phyloP scores from a whole-genome alignment of 2,888 invertebrate species.

The Thelaira solivaga region DNA sequence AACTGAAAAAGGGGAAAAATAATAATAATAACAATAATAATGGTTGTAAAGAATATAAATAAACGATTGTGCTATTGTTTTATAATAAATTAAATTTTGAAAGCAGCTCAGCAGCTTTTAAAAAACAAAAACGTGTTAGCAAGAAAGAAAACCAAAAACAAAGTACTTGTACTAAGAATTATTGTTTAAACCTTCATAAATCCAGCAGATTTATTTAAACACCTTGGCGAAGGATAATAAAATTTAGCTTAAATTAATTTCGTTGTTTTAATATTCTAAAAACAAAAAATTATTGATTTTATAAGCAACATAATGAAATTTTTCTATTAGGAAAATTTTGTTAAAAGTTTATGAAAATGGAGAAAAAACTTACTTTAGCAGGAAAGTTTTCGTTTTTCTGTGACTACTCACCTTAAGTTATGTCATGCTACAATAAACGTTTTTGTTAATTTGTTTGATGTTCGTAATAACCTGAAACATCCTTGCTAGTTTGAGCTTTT shows the following conservation, averaged over 20 bases:
- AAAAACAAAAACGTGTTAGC: too few relatives aligned
- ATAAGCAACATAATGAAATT: too few relatives aligned
- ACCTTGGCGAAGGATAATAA: constrained; percentile 5
- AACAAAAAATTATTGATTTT: constrained; percentile 20
- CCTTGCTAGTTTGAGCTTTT: too few relatives aligned
- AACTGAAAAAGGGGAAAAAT: not conserved
- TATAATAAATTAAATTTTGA: constrained; percentile 1
- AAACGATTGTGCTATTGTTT: constrained; percentile 28
- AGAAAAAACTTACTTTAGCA: too few relatives aligned
- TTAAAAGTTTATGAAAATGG: too few relatives aligned
- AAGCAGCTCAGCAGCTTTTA: not conserved
- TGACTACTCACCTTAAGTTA: too few relatives aligned
- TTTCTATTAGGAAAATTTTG: too few relatives aligned
- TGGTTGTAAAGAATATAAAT: constrained; percentile 11
- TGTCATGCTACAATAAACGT: too few relatives aligned
- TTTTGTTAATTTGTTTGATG: too few relatives aligned
- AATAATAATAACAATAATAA: not conserved
- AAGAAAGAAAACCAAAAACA: too few relatives aligned
- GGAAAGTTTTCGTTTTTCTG: too few relatives aligned
- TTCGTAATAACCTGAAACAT: too few relatives aligned
- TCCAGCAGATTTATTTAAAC: constrained; percentile 17
- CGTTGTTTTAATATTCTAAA: constrained; percentile 10
- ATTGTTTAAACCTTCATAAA: constrained; percentile 44
- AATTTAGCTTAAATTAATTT: not conserved
- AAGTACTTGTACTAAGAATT: constrained; percentile 41